phyloP scores from a whole-genome alignment of 2,113 vertebrate genomes.

The Amphilophus citrinellus region DNA sequence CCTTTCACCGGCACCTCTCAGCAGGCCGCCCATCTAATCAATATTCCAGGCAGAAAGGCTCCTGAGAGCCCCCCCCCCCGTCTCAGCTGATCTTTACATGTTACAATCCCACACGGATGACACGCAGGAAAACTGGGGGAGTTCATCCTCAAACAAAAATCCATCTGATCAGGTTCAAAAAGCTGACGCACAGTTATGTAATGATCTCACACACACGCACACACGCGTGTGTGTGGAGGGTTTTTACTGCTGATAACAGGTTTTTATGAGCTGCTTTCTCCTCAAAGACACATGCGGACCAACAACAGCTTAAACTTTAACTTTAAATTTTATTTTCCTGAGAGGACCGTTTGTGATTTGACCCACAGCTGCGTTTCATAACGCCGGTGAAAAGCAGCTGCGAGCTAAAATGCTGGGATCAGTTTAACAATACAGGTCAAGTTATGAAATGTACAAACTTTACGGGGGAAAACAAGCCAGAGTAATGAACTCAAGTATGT shows the following conservation, averaged over 20 bases:
- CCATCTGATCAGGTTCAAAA: neutral
- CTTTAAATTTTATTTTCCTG: neutral
- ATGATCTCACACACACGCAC: neutral
- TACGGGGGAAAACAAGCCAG: neutral
- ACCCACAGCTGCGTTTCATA: neutral
- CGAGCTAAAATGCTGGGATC: neutral
- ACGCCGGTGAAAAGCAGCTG: neutral
- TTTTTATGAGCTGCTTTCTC: neutral
- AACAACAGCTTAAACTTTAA: neutral
- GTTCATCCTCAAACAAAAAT: neutral
- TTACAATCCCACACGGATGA: too few relatives aligned
- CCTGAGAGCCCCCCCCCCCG: too few relatives aligned
- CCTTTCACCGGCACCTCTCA: neutral
- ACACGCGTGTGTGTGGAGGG: neutral
- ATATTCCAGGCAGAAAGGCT: too few relatives aligned
- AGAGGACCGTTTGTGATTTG: too few relatives aligned
- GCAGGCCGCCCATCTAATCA: neutral
- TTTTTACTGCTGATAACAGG: neutral
- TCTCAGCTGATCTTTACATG: too few relatives aligned
- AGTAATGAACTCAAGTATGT: fast-evolving
- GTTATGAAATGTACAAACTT: neutral
- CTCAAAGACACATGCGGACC: neutral
- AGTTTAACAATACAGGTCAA: neutral
- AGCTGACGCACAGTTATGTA: neutral
- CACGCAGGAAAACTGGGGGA: neutral